Evolutionary conservation across 2,797 vertebrate genomes (phyloP).

Genomic region (Enteromius mattozi): DNA sequence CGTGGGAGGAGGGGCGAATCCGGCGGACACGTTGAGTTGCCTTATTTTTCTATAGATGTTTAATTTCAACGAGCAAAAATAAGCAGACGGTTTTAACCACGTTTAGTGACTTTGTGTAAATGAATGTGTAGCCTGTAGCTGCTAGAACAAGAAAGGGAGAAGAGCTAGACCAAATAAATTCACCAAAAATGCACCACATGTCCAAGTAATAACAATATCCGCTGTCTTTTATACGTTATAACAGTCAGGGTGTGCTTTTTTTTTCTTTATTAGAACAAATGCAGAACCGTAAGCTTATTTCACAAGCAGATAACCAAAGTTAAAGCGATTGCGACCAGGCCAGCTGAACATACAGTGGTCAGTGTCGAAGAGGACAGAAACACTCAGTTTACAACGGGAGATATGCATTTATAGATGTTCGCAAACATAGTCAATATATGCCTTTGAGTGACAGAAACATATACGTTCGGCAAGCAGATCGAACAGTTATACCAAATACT

Average conservation of each 20-base stretch:
- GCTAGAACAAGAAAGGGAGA: conserved; percentile 62
- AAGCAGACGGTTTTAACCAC: conserved; percentile 38
- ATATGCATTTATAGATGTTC: conserved; percentile 12
- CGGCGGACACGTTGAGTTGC: conserved; percentile 70
- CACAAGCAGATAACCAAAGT: conserved; percentile 51
- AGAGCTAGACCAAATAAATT: conserved; percentile 58
- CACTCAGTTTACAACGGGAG: conserved; percentile 10
- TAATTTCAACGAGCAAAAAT: conserved; percentile 23
- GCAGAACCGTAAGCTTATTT: conserved; percentile 27
- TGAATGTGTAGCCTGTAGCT: conserved; percentile 72
- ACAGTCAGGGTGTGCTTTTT: conserved; percentile 45
- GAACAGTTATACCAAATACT: conserved; percentile 41
- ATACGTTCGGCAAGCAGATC: conserved; percentile 9
- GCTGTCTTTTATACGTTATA: conserved; percentile 63
- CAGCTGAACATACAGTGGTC: conserved; percentile 18
- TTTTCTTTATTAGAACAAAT: conserved; percentile 60
- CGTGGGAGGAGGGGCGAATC: conserved; percentile 80
- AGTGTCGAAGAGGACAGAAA: conserved; percentile 14
- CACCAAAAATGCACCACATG: conserved; percentile 67
- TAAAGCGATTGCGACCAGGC: conserved; percentile 31
- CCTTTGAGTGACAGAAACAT: conserved; percentile 31
- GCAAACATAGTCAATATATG: conserved; percentile 16
- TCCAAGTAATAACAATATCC: conserved; percentile 70
- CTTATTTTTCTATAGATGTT: conserved; percentile 68
- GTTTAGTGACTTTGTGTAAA: conserved; percentile 65